Percentiles rank a stretch among this genome's conserved stretches.
Evolutionary conservation across 2,888 invertebrate species (phyloP).

Genomic region (Watsonalla cultraria): DNA sequence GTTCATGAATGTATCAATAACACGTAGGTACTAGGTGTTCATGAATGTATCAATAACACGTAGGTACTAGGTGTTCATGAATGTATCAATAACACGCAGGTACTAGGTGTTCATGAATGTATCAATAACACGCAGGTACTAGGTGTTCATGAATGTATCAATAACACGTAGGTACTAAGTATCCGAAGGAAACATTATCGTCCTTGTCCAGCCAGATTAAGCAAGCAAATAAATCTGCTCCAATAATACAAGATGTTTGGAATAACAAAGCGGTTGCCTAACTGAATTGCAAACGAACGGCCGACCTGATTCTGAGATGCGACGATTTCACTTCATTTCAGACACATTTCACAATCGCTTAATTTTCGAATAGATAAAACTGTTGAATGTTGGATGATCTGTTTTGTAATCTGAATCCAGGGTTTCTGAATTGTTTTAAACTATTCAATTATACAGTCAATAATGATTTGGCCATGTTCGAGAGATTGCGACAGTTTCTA

Average conservation of each 20-base stretch:
- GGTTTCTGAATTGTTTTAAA: too few relatives aligned
- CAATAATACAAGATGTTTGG: constrained; percentile 35
- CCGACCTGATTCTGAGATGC: constrained; percentile 51
- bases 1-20: too few relatives aligned
- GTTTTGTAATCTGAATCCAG: not conserved
- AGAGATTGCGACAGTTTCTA: too few relatives aligned
- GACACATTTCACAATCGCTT: constrained; percentile 40
- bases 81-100: too few relatives aligned
- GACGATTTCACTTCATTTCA: constrained; percentile 26
- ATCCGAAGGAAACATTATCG: not conserved
- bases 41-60: too few relatives aligned
- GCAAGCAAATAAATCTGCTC: constrained; percentile 27
- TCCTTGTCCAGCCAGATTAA: constrained; percentile 1
- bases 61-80: too few relatives aligned
- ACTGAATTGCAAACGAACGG: constrained; percentile 43
- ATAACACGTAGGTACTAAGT: not conserved
- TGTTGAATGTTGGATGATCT: constrained; percentile 12
- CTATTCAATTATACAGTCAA: too few relatives aligned
- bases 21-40: too few relatives aligned
- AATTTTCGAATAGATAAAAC: constrained; percentile 17
- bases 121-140: too few relatives aligned
- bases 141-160: not conserved
- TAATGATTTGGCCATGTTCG: too few relatives aligned
- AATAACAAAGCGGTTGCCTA: constrained; percentile 53
- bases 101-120: too few relatives aligned